Percentiles rank a stretch among this genome's conserved stretches.
Evolutionary conservation across 2,113 vertebrate genomes (phyloP).

Genomic region (Aspiorhynchus laticeps): DNA sequence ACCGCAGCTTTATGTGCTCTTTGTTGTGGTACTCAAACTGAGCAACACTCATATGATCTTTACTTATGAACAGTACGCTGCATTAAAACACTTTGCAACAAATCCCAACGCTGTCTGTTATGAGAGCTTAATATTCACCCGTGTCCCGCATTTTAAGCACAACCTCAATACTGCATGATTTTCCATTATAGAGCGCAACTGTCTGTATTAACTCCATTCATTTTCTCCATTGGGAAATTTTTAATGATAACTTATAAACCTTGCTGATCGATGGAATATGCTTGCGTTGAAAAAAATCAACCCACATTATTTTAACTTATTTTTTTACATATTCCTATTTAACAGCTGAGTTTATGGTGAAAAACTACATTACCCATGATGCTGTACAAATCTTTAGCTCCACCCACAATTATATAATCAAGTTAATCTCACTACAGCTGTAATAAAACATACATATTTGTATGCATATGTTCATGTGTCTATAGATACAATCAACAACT

Average conservation of each 20-base stretch:
- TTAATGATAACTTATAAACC: too few relatives aligned
- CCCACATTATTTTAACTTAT: not conserved
- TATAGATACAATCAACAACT: too few relatives aligned
- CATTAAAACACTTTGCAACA: not conserved
- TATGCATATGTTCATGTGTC: too few relatives aligned
- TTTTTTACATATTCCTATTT: not conserved
- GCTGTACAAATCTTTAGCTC: not conserved
- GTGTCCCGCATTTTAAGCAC: not conserved
- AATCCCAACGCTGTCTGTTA: constrained; percentile 14
- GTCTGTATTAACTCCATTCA: too few relatives aligned
- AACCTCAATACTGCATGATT: too few relatives aligned
- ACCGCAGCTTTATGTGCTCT: not conserved
- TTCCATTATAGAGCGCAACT: too few relatives aligned
- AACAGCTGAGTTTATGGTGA: not conserved
- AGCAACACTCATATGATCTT: not conserved
- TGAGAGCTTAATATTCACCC: not conserved
- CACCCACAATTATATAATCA: too few relatives aligned
- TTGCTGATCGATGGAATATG: not conserved
- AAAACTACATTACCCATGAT: not conserved
- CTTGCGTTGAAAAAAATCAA: not conserved
- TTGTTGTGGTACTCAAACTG: constrained; percentile 35
- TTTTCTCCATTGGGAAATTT: too few relatives aligned
- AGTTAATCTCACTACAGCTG: too few relatives aligned
- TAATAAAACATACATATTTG: too few relatives aligned
- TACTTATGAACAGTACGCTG: not conserved